phyloP scores from a whole-genome alignment of 2,797 vertebrate genomes.

The Neostethus bicornis region DNA sequence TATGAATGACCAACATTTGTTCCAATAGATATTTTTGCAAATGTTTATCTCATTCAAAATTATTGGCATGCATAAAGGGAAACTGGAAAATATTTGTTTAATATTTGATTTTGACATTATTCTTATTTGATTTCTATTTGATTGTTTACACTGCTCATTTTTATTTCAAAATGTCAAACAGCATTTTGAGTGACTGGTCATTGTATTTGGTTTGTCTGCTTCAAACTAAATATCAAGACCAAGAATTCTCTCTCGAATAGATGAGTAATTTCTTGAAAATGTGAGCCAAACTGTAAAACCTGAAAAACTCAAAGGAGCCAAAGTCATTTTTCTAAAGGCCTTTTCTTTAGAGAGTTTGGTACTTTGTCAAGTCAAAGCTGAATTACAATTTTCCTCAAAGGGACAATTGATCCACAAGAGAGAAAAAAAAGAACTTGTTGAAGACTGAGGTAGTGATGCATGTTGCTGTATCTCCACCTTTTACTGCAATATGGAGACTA shows the following conservation, averaged over 20 bases:
- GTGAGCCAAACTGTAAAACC: slow-evolving; percentile 9
- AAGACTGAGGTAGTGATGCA: slow-evolving; percentile 41
- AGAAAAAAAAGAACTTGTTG: slow-evolving; percentile 20
- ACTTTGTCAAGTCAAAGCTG: slow-evolving; percentile 44
- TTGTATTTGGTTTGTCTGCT: no score
- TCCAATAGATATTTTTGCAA: no score
- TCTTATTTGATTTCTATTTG: no score
- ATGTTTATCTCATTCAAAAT: no score
- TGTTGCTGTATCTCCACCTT: slow-evolving; percentile 36
- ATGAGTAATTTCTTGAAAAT: neutral
- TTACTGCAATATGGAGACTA: slow-evolving; percentile 30
- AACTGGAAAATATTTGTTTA: no score
- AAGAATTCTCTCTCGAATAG: neutral
- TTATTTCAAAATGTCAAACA: no score
- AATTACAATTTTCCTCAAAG: slow-evolving; percentile 51
- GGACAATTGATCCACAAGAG: slow-evolving; percentile 48
- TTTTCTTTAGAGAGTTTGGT: slow-evolving; percentile 36
- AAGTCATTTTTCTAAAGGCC: slow-evolving; percentile 9
- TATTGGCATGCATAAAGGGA: no score
- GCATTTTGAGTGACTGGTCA: no score
- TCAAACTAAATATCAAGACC: no score
- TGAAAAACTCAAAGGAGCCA: neutral
- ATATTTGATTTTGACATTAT: no score
- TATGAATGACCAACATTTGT: no score
- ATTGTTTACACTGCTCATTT: no score